A percentile compares a stretch with the other conserved stretches of the same genome.
phyloP scores from a whole-genome alignment of 2,113 vertebrate genomes.

The Aspiorhynchus laticeps region DNA sequence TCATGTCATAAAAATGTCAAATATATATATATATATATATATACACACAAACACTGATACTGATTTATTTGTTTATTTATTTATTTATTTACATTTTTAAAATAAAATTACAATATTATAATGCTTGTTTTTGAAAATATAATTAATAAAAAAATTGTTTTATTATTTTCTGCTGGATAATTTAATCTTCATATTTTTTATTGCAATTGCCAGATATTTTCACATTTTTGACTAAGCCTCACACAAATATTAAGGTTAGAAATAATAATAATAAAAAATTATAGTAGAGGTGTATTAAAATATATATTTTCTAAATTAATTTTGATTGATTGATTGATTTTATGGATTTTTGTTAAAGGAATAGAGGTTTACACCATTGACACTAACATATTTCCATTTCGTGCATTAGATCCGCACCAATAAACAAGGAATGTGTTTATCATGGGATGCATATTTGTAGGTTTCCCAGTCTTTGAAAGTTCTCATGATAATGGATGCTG shows the following conservation, averaged over 20 bases:
- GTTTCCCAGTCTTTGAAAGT: constrained; percentile 31
- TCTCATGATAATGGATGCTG: constrained; percentile 59
- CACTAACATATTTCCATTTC: background rate
- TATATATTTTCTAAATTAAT: background rate
- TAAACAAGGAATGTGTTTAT: constrained; percentile 44
- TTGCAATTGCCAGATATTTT: background rate
- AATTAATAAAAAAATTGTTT: background rate
- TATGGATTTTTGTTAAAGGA: no score
- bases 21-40: no score
- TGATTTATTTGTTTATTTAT: no score
- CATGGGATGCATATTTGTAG: constrained; percentile 34
- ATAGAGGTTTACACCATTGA: background rate
- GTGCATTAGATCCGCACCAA: background rate
- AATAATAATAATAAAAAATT: background rate
- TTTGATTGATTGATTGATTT: background rate
- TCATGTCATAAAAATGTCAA: no score
- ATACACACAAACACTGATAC: no score
- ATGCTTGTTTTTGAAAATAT: background rate
- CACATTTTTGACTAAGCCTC: no score
- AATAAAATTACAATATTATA: no score
- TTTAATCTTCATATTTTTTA: background rate
- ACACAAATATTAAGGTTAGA: no score
- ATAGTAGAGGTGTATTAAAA: background rate
- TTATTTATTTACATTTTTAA: no score
- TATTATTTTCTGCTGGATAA: background rate